These are phyloP conservation scores for Rhynchomys soricoides DNA, from an alignment of 2,113 vertebrate species.

Conservation along the genomic window DNA sequence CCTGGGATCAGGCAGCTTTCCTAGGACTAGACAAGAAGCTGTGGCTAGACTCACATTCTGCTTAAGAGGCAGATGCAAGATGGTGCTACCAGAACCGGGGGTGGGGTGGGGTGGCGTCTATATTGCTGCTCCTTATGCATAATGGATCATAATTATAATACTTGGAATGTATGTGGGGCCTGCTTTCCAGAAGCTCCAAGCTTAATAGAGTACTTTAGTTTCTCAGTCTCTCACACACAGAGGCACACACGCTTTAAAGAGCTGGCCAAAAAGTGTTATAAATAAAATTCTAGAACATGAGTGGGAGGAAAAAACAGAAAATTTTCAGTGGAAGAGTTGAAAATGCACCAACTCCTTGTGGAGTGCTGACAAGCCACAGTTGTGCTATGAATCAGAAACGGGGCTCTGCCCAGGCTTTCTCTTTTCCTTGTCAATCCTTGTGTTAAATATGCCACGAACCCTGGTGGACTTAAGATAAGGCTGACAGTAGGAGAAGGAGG, in stretches of 20 bases:
- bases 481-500: conserved; percentile 9
- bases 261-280: conserved; percentile 78
- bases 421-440: conserved; percentile 31
- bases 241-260: conserved; percentile 74
- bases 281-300: conserved; percentile 82
- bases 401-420: conserved; percentile 11
- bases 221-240: conserved; percentile 74
- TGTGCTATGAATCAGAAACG: conserved; percentile 63
- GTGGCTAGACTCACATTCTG: not conserved
- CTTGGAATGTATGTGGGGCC: conserved; percentile 56
- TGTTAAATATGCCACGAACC: conserved; percentile 22
- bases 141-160: conserved; percentile 62
- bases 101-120: not conserved
- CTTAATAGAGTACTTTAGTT: conserved; percentile 71
- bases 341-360: conserved; percentile 64
- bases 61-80: conserved; percentile 14
- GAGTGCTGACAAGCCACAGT: conserved; percentile 65
- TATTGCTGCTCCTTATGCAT: conserved; percentile 45
- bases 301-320: conserved; percentile 79
- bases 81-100: conserved; percentile 42
- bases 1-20: not conserved
- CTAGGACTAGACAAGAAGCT: not conserved
- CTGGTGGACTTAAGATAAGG: not conserved
- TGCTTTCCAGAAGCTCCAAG: conserved; percentile 72
- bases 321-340: conserved; percentile 74